Evolutionary conservation across 2,113 vertebrate genomes (phyloP).

Genomic region (Sphyrna mokarran): DNA sequence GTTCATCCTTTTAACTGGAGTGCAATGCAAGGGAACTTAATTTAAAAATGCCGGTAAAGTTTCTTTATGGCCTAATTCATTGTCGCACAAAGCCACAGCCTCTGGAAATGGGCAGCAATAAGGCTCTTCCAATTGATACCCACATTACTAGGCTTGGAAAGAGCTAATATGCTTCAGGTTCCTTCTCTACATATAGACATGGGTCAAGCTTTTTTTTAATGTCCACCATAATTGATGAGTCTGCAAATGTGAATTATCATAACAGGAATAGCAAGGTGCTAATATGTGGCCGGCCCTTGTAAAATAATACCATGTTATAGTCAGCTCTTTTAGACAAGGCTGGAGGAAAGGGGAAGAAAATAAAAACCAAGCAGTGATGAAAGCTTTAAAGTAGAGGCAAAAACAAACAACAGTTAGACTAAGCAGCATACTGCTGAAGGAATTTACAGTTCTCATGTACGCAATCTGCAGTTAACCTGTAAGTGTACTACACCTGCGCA

Average conservation of each 20-base stretch:
- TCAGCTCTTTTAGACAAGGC: background rate
- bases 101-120: background rate
- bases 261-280: background rate
- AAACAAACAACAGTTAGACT: background rate
- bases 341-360: background rate
- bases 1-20: background rate
- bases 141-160: background rate
- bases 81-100: background rate
- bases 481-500: background rate
- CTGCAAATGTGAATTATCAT: background rate
- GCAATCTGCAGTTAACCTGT: background rate
- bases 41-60: background rate
- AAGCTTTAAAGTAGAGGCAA: background rate
- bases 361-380: background rate
- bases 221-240: background rate
- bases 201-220: background rate
- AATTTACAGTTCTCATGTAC: background rate
- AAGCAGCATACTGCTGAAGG: background rate
- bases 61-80: background rate
- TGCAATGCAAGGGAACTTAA: background rate
- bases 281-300: too few relatives aligned
- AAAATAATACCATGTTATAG: background rate
- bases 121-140: background rate
- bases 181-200: background rate
- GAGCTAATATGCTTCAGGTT: background rate